A percentile compares a stretch with the other conserved stretches of the same genome.
phyloP scores from a whole-genome alignment of 2,888 invertebrate genomes.

The Linnaemya tessellans region DNA sequence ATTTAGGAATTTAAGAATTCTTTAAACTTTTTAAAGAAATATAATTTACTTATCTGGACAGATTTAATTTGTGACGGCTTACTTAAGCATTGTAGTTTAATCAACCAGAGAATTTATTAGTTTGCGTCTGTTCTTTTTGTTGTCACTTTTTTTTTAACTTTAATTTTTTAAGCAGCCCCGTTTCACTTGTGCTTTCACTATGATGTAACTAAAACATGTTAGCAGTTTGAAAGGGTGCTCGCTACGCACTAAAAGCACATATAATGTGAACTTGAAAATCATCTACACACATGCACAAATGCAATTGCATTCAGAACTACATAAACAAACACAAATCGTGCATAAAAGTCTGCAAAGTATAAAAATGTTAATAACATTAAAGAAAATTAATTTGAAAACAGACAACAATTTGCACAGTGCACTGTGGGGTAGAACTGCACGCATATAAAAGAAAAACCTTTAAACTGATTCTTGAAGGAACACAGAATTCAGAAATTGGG shows the following conservation, averaged over 20 bases:
- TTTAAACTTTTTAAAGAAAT: background rate
- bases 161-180: background rate
- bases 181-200: constrained; percentile 22
- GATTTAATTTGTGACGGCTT: no score
- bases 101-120: no score
- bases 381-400: background rate
- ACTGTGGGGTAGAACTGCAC: background rate
- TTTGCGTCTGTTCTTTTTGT: no score
- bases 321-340: background rate
- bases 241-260: constrained; percentile 48
- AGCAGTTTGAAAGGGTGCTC: constrained; percentile 28
- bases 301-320: background rate
- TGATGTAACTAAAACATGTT: constrained; percentile 54
- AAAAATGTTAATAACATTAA: constrained; percentile 27
- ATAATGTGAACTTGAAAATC: constrained; percentile 64
- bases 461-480: no score
- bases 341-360: constrained; percentile 15
- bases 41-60: no score
- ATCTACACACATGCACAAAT: background rate
- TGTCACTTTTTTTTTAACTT: background rate
- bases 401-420: background rate
- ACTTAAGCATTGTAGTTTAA: no score
- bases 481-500: no score
- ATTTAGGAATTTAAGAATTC: background rate
- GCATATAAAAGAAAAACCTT: background rate